Evolutionary conservation across 2,888 invertebrate species (phyloP), one percentile per base, ranked within the genome.

Genomic region (Cephus pygmeus): DNA sequence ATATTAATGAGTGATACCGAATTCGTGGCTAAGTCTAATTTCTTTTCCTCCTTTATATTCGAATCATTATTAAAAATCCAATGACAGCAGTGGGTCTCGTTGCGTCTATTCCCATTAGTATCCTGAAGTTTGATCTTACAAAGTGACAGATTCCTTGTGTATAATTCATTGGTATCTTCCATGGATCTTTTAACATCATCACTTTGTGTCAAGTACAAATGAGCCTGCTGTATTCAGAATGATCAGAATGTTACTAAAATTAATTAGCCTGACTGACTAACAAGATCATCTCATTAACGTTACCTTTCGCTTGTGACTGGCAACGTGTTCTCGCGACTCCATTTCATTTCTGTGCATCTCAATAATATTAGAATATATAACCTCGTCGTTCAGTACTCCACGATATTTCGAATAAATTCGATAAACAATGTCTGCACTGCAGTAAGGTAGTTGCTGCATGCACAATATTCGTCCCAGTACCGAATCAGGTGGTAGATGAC

Each of bases 401-500:
- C 79, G 83, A 77, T 85, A 85, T 71, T 85, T 87, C 76, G 84
- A 82, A 79, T 89, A 92, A 68, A 91, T 85, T 75, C 87, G 85
- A 85, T 91, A 91, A 74, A 93, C 88, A 12, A 88, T 80, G 73
- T 92, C 91, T 78, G 91, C 90, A 83, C 90, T 85, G 82, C 80
- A 86, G 84, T 79, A 88, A 4, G 85, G 80, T 33, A 92, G 83
- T 89, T 92, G 92, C 89, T 96, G 95, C 76, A 94, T 92, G 74
- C 91, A 91, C 56, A 94, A 91, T 81, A 96, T 94, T 78, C 93
- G 91, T 73, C 93, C 93, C 69, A 96, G 90, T 36, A 95, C 93
- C 83, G 94, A 94, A 75, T 93, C 93, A 73, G 86, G 84, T 1
- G 94, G 94, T 71, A 94, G 88, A 36, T 85, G 81, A 36, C 76